phyloP scores from a whole-genome alignment of 2,797 vertebrate species.

The Tragopan temminckii region DNA sequence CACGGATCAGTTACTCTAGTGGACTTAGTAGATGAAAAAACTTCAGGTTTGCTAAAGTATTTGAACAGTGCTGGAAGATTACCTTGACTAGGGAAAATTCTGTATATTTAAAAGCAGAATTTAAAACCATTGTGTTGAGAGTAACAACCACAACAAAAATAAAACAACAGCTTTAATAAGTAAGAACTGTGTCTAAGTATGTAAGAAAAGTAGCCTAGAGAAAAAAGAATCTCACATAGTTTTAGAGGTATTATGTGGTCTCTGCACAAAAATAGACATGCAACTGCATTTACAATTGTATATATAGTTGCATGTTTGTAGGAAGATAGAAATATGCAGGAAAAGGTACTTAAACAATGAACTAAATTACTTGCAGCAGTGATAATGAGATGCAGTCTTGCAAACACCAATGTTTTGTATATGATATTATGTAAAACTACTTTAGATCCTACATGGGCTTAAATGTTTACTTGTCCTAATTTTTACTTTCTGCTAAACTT shows the following conservation, averaged over 20 bases:
- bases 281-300: background rate
- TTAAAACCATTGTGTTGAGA: background rate
- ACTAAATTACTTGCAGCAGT: background rate
- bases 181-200: background rate
- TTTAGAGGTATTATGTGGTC: background rate
- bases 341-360: background rate
- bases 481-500: background rate
- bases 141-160: background rate
- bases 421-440: background rate
- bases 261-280: background rate
- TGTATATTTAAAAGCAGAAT: background rate
- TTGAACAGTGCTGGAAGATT: background rate
- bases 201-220: background rate
- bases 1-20: background rate
- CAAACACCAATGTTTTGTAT: fast-evolving
- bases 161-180: background rate
- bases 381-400: background rate
- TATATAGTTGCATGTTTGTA: fast-evolving
- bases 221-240: background rate
- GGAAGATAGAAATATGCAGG: background rate
- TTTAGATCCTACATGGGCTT: background rate
- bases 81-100: background rate
- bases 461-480: background rate
- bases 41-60: background rate
- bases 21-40: background rate